These are phyloP conservation scores for Prinia subflava DNA, from an alignment of 2,113 vertebrate species.

Conservation along the genomic window DNA sequence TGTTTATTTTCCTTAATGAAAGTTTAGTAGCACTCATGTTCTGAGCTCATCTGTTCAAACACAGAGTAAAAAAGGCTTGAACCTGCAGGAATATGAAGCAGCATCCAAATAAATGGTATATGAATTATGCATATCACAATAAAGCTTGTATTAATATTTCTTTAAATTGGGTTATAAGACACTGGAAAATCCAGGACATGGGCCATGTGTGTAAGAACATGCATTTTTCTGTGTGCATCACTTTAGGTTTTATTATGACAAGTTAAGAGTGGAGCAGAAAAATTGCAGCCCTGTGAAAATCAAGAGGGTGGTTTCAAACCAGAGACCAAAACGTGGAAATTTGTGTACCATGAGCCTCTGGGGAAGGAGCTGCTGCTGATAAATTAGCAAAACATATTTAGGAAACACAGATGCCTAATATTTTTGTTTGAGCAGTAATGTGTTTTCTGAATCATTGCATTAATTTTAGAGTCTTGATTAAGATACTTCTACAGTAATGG, in stretches of 20 bases:
- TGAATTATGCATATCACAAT: background rate
- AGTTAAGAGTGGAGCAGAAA: background rate
- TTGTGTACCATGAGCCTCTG: background rate
- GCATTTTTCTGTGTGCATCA: background rate
- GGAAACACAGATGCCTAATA: slow-evolving; percentile 26
- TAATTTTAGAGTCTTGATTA: background rate
- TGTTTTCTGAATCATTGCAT: slow-evolving; percentile 3
- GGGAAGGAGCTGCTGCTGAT: background rate
- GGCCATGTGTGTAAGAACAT: background rate
- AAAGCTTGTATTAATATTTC: background rate
- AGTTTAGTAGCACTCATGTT: background rate
- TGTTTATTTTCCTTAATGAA: background rate
- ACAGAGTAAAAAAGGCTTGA: background rate
- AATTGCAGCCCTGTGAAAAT: background rate
- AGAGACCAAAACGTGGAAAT: background rate
- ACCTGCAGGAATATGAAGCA: background rate
- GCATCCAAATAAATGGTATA: background rate
- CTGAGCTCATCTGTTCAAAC: background rate
- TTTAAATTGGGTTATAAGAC: background rate
- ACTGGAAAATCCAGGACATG: background rate
- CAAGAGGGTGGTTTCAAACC: background rate
- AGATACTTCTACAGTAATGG: background rate
- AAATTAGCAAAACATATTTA: background rate
- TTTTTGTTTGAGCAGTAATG: slow-evolving; percentile 10
- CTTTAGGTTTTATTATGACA: background rate